Evolutionary conservation across 2,113 vertebrate genomes (phyloP), one percentile per base, ranked within the genome.

Genomic region (Taurulus bubalis): DNA sequence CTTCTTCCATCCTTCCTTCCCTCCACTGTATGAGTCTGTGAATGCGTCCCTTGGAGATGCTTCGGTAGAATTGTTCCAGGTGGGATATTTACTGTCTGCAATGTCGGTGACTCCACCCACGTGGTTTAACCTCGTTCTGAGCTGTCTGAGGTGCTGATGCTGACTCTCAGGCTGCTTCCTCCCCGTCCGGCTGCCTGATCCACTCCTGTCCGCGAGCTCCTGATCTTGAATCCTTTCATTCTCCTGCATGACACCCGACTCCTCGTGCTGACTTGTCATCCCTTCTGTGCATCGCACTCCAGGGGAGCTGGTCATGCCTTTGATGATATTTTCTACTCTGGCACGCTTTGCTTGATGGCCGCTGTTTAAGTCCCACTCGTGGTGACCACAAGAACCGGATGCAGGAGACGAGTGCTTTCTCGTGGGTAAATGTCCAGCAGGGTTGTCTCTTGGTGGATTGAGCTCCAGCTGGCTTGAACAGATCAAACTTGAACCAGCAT

Each of bases 301-400:
- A 10, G 95, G 91, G 65, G 93, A 93, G 58, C 94, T 77, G 22
- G 82, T 95, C 95, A 98, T 98, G 78, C 96, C 95, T 87, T 82
- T 95, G 85, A 98, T 92, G 70, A 98, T 98, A 81, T 96, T 97
- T 87, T 99, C 97, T 47, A 99, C 98, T 77, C 97, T 95, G 69
- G 97, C 96, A 20, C 96, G 92, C 89, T 99, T 99, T 11, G 96
- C 97, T 83, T 55, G 94, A 75, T 94, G 82, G 28, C 96, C 94
- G 26, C 94, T 94, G 28, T 90, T 79, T 0, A 88, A 32, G 64
- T 92, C 87, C 77, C 94, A 92, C 14, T 95, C 91, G 0, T 64
- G 32, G 15, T 82, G 75, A 59, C 75, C 60, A 10, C 93, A 90
- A 0, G 73, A 24, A 20, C 49, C 22, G 16, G 89, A 79, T 70